These are phyloP conservation scores for Hafferia zeledoni DNA, from an alignment of 2,797 vertebrate genomes.

Conservation along the genomic window DNA sequence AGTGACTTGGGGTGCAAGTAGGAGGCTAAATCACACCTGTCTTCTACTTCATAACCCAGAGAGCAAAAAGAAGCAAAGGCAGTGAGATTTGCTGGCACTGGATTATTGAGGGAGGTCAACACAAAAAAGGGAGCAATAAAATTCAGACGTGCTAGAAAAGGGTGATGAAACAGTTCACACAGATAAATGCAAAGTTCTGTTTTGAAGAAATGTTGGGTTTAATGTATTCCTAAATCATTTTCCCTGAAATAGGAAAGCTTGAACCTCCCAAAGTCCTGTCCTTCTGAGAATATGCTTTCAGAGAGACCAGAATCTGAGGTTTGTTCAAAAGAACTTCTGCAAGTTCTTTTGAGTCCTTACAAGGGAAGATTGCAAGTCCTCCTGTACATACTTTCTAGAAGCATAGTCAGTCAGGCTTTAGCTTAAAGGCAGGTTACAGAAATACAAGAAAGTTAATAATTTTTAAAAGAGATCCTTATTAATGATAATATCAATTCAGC, in stretches of 20 bases:
- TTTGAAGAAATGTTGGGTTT: not conserved
- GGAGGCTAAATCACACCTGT: not conserved
- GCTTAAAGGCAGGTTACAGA: not conserved
- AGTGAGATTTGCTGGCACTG: not conserved
- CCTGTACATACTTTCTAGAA: not conserved
- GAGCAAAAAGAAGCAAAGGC: not conserved
- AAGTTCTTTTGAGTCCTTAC: not conserved
- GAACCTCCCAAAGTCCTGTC: not conserved
- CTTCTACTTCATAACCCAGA: not conserved
- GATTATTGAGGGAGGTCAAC: not conserved
- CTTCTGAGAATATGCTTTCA: not conserved
- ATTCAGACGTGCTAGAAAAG: not conserved
- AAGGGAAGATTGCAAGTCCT: not conserved
- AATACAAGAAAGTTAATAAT: not conserved
- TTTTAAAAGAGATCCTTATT: not conserved
- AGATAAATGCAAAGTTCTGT: not conserved
- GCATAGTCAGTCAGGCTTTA: not conserved
- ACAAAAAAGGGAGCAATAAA: not conserved
- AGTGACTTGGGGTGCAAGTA: not conserved
- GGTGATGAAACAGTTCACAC: not conserved
- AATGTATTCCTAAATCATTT: not conserved
- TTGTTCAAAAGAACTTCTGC: not conserved
- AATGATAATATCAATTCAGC: not conserved
- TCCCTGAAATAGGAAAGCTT: not conserved
- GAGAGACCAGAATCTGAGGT: not conserved